These are phyloP conservation scores for Crocuta crocuta DNA, from an alignment of 2,113 vertebrate genomes.

Conservation along the genomic window DNA sequence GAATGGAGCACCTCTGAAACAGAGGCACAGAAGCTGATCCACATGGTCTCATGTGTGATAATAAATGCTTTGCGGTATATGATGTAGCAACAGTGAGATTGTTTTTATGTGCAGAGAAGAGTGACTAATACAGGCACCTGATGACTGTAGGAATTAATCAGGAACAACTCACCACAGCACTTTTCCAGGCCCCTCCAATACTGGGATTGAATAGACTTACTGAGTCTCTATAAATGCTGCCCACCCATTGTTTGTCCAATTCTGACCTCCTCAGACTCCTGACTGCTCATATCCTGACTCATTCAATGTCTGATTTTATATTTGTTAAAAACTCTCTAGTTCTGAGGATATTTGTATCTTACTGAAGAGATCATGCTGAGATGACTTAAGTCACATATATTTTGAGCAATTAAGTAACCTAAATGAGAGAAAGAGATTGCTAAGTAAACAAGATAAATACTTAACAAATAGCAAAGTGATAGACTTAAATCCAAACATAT, in stretches of 20 bases:
- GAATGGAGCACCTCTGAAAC: background rate
- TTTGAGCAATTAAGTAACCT: background rate
- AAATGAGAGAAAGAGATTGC: background rate
- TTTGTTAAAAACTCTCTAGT: slow-evolving; percentile 19
- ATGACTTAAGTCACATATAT: background rate
- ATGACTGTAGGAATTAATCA: background rate
- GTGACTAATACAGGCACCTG: background rate
- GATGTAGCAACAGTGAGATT: background rate
- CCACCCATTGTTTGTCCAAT: background rate
- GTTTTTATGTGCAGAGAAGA: background rate
- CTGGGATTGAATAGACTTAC: background rate
- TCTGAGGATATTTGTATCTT: background rate
- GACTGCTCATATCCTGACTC: background rate
- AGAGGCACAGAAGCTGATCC: background rate
- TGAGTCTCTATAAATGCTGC: background rate
- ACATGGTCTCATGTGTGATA: background rate
- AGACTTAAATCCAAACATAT: background rate
- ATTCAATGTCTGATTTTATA: background rate
- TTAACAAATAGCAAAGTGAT: background rate
- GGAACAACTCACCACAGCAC: background rate
- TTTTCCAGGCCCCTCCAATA: background rate
- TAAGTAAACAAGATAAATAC: background rate
- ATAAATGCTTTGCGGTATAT: background rate
- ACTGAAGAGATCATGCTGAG: background rate
- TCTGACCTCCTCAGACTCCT: background rate